A percentile compares a stretch with the other conserved stretches of the same genome.
These are phyloP conservation scores for Apocheima hispidaria DNA, from an alignment of 2,888 invertebrate genomes.

Conservation along the genomic window DNA sequence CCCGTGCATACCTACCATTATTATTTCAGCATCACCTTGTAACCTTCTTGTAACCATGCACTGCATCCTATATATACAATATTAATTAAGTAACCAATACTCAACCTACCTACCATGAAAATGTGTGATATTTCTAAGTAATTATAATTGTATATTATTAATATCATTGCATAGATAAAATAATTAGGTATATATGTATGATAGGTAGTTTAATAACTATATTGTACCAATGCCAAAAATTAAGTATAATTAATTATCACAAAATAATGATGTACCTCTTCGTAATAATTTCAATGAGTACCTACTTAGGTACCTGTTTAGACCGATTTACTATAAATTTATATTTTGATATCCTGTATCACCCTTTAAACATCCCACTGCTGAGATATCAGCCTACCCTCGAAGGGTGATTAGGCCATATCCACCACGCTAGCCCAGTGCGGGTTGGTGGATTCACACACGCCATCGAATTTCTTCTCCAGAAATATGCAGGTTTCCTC, in stretches of 20 bases:
- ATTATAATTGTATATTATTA: slow-evolving; percentile 40
- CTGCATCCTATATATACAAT: slow-evolving; percentile 6
- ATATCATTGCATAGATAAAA: background rate
- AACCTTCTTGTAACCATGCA: too few relatives aligned
- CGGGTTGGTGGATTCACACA: too few relatives aligned
- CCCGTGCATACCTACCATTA: background rate
- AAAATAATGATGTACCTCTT: background rate
- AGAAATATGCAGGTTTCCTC: too few relatives aligned
- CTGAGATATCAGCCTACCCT: too few relatives aligned
- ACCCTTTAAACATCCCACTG: too few relatives aligned
- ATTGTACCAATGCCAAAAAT: slow-evolving; percentile 30
- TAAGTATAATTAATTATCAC: slow-evolving; percentile 5
- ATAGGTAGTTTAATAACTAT: background rate
- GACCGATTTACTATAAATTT: background rate
- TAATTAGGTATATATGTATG: background rate
- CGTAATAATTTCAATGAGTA: background rate
- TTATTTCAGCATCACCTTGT: background rate
- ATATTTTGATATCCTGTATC: background rate
- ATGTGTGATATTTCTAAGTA: slow-evolving; percentile 62
- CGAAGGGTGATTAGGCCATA: too few relatives aligned
- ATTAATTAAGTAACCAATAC: slow-evolving; percentile 22
- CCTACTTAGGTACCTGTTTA: background rate
- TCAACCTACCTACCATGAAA: slow-evolving; percentile 39
- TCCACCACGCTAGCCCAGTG: too few relatives aligned
- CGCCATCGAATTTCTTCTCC: too few relatives aligned